These are phyloP conservation scores for Hyles euphorbiae DNA, from an alignment of 1,140 invertebrate genomes.

Conservation along the genomic window DNA sequence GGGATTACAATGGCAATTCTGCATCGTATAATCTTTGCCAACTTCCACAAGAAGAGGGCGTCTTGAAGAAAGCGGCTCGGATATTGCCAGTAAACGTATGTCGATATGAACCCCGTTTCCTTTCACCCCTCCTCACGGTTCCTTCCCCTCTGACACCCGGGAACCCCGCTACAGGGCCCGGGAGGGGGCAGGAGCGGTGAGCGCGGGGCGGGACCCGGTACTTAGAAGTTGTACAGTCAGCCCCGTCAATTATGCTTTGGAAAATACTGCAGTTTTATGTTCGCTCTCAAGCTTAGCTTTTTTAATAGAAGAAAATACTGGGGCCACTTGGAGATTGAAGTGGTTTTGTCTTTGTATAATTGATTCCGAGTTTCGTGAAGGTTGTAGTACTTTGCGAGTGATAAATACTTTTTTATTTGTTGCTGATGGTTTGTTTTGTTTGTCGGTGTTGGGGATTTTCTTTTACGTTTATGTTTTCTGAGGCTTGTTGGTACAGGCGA, in stretches of 20 bases:
- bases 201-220: conserved; percentile 6
- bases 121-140: background rate
- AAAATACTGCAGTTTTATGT: conserved; percentile 13
- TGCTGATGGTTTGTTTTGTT: no score
- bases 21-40: conserved; percentile 16
- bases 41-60: conserved; percentile 21
- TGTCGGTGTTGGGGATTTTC: no score
- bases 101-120: conserved; percentile 23
- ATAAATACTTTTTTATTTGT: no score
- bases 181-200: background rate
- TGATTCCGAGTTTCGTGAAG: no score
- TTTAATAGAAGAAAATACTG: no score
- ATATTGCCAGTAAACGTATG: conserved; percentile 35
- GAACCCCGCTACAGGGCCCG: background rate
- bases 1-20: background rate
- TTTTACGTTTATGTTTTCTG: no score
- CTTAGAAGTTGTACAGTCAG: conserved; percentile 19
- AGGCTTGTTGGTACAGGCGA: no score
- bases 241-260: conserved; percentile 16
- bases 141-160: background rate
- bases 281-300: background rate
- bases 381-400: no score
- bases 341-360: no score
- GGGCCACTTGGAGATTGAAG: no score
- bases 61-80: conserved; percentile 28